Evolutionary conservation across 2,888 invertebrate species (phyloP), one percentile per base, ranked within the genome.

Genomic region (Rotaria socialis): DNA sequence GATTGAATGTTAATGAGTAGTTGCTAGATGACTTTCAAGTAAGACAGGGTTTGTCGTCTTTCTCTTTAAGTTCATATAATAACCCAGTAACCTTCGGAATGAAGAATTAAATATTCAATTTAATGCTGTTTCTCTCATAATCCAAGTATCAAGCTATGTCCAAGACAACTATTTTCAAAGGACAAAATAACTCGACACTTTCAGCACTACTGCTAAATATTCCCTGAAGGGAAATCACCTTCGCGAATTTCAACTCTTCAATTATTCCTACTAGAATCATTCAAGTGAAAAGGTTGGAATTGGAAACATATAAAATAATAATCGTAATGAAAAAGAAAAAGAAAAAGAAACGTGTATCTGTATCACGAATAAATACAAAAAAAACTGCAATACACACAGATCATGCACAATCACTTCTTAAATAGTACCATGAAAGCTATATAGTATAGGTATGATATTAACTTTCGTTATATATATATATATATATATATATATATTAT

Each of bases 401-500:
- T 11, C 14, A 14, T 52, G 14, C 14, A 52, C 14, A 11, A 16
- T 52, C 50, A 14, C 14, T 52, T 14, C 14, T 52, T 16, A 52
- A 14, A 52, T 14, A 52, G 14, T 52, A 8, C 2, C 14, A 52
- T 11, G 14, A 52, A 52, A 52, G 11, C 2, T 52, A 52, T 52
- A 3, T 52, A 11, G 11, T 11, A 52, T 11, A 11, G 11, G 50
- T 52, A 0, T 52, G 35, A 35, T 35, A 35, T 35, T 35, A 35
- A 35, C 1, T 35, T 35, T 35, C 50, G 14, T 16, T 16, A 11
- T 19, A 16, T 55, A 27, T 60, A 60, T 60, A 60, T 60, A 60
- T 60, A 60, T 60, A 27, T 60, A 60, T 60, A 60, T 60, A 58
- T 56, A 56, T 56, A 56, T 56, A 24, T 60, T 60, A 60, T 60